These are phyloP conservation scores for Schizotus pectinicornis DNA, from an alignment of 2,888 invertebrate genomes.

Conservation along the genomic window DNA sequence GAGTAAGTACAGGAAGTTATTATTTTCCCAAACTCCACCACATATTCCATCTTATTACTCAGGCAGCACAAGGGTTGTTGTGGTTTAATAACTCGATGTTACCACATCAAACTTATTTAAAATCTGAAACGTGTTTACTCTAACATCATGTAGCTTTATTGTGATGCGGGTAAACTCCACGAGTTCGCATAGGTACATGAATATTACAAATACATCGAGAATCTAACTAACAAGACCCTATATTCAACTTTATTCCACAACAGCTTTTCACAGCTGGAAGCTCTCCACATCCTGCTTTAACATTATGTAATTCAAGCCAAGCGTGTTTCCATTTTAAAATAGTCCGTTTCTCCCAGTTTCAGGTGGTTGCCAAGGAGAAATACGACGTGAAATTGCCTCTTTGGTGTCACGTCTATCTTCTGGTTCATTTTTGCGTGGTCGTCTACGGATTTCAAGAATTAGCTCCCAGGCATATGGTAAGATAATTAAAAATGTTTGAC, in stretches of 20 bases:
- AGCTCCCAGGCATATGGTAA: constrained; percentile 67
- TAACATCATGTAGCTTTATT: too few species aligned
- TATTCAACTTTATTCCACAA: neutral
- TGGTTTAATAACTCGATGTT: too few species aligned
- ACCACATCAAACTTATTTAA: too few species aligned
- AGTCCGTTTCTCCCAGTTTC: constrained; percentile 34
- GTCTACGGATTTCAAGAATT: constrained; percentile 72
- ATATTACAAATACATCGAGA: too few species aligned
- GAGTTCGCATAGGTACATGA: too few species aligned
- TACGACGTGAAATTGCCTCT: constrained; percentile 70
- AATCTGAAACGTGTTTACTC: too few species aligned
- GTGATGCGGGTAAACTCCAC: too few species aligned
- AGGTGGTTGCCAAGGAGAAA: constrained; percentile 70
- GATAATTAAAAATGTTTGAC: constrained; percentile 34
- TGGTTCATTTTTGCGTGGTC: constrained; percentile 70
- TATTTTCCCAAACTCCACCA: neutral
- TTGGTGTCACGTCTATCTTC: constrained; percentile 73
- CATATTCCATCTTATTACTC: too few species aligned
- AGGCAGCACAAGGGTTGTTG: too few species aligned
- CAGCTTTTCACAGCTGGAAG: neutral
- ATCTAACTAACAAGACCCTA: too few species aligned
- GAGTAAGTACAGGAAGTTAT: constrained; percentile 61
- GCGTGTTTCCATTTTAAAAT: neutral
- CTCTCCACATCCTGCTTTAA: neutral
- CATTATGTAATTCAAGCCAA: neutral